Base-by-base conservation (phyloP, 1,140 invertebrate species). In the Agrypnia vestita region DNA sequence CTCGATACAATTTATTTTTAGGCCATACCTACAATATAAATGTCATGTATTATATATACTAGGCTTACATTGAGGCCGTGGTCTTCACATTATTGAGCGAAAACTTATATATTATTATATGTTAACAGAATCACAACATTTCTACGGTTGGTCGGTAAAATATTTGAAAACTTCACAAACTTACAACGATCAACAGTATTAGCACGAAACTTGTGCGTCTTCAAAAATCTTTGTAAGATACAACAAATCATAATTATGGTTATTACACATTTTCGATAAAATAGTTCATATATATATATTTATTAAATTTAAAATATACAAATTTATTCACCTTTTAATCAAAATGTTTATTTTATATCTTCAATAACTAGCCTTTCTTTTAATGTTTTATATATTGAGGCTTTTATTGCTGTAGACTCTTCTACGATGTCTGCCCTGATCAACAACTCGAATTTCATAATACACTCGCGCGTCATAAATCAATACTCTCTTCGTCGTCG, bases 201-300 rank as follows among this genome's bases (percentile, higher is more conserved):
- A 17, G 35, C 35, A 8, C 55, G 55, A 15, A 15, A 11, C 12
- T 13, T 15, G 55, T 21, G 55, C 55, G 55, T 59, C 3, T 21
- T 15, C 35, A 49, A 15, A 51, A 6, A 72, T 21, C 19, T 43
- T 71, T 71, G 43, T 55, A 72, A 47, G 19, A 72, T 72, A 13
- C 55, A 74, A 74, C 55, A 74, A 43, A 55, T 62, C 19, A 62
- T 62, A 25, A 74, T 25, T 43, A 19, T 25, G 25, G 19, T 74
- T 43, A 56, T 35, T 55, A 35, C 25, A 35, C 53, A 35, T 56
- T 74, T 43, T 51, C 51, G 15, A 72, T 72, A 72, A 69, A 69
- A 69, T 47, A 69, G 15, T 69, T 69, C 64, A n/a, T 69, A 64
- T 64, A 10, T n/a, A n/a, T 64, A 64, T 19, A 64, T 13, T 64